These are phyloP conservation scores for Cephus nigrinus DNA, from an alignment of 2,888 invertebrate genomes.

Conservation along the genomic window DNA sequence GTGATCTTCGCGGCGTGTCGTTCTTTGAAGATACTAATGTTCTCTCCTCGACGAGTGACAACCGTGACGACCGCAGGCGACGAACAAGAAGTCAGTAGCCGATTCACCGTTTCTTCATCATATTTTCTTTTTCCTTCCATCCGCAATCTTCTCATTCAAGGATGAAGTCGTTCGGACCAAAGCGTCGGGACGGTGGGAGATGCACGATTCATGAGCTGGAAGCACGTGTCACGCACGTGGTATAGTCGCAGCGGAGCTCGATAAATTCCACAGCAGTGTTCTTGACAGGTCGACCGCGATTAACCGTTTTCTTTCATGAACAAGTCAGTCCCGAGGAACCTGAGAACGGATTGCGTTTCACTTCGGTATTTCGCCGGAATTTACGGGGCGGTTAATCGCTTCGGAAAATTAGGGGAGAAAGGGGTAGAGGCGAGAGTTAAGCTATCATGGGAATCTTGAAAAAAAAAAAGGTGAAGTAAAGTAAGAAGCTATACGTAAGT, in stretches of 20 bases:
- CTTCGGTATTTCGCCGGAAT: neutral
- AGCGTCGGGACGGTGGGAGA: neutral
- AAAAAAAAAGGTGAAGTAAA: too few relatives aligned
- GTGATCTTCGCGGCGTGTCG: neutral
- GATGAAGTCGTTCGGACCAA: neutral
- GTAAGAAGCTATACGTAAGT: too few relatives aligned
- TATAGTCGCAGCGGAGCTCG: neutral
- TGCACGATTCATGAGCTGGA: neutral
- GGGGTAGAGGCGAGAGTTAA: neutral
- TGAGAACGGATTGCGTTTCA: constrained; percentile 8
- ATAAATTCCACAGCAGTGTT: neutral
- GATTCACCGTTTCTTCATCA: neutral
- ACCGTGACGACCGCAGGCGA: neutral
- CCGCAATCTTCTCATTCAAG: neutral
- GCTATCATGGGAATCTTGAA: neutral
- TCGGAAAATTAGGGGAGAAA: neutral
- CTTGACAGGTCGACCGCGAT: neutral
- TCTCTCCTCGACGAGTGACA: neutral
- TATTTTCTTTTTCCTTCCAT: neutral
- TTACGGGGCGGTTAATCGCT: constrained; percentile 4
- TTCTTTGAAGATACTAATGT: neutral
- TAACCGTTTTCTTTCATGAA: neutral
- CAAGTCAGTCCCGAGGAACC: neutral
- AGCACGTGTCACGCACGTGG: neutral
- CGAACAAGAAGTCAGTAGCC: neutral